phyloP scores from a whole-genome alignment of 2,888 invertebrate species.

The Leptinotarsa haldemani region DNA sequence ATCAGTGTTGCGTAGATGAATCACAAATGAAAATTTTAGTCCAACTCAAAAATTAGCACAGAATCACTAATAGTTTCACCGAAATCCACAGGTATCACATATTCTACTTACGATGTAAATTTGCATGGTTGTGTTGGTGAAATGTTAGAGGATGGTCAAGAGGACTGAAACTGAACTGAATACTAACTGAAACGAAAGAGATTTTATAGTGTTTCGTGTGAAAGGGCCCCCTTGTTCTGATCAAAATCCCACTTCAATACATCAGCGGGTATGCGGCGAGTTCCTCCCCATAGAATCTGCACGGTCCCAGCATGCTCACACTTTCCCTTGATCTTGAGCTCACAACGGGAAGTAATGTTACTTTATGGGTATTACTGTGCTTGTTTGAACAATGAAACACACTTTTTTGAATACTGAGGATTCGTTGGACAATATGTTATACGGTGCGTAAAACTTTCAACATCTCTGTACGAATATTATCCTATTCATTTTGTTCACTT shows the following conservation, averaged over 20 bases:
- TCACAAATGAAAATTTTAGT: background rate
- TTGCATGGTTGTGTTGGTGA: constrained; percentile 36
- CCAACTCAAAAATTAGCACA: constrained; percentile 17
- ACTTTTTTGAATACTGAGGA: background rate
- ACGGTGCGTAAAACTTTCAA: too few species aligned
- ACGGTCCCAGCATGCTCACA: constrained; percentile 31
- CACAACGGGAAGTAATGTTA: constrained; percentile 19
- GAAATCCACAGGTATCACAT: constrained; percentile 22
- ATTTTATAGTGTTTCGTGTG: constrained; percentile 57
- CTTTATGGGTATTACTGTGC: background rate
- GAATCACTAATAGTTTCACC: constrained; percentile 24
- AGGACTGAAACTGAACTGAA: constrained; percentile 50
- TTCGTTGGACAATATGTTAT: too few species aligned
- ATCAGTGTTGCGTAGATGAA: background rate
- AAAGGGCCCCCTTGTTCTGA: constrained; percentile 54
- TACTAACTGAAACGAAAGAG: constrained; percentile 42
- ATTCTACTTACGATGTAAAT: constrained; percentile 57
- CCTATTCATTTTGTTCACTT: too few species aligned
- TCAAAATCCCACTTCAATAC: constrained; percentile 41
- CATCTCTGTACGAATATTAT: too few species aligned
- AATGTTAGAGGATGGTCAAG: constrained; percentile 28
- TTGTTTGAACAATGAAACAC: background rate
- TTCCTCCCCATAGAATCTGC: constrained; percentile 33
- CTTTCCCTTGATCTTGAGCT: constrained; percentile 57
- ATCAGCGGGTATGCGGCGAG: constrained; percentile 28